A percentile compares a stretch with the other conserved stretches of the same genome.
These are phyloP conservation scores for Lathronympha strigana DNA, from an alignment of 2,888 invertebrate species.

Conservation along the genomic window DNA sequence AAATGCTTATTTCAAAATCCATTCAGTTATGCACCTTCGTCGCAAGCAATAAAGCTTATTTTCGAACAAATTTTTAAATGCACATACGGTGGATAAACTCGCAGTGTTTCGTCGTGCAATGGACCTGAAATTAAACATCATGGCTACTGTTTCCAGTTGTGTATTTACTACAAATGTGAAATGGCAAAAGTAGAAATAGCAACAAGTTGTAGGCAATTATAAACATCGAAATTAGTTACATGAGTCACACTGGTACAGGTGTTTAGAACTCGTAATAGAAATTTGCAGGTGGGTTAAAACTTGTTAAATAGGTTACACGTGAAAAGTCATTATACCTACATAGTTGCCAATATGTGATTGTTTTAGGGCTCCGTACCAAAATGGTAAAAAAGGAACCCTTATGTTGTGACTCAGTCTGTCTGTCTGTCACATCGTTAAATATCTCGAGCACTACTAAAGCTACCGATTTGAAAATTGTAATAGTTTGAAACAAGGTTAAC, in stretches of 20 bases:
- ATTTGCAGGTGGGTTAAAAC: conserved; percentile 8
- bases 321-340: no score
- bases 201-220: conserved; percentile 38
- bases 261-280: conserved; percentile 20
- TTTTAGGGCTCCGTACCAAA: no score
- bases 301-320: conserved; percentile 12
- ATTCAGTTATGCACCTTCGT: background rate
- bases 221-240: conserved; percentile 35
- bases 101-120: background rate
- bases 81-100: background rate
- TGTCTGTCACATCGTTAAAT: no score
- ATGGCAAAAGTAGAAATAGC: conserved; percentile 34
- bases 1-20: background rate
- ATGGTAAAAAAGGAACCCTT: no score
- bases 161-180: conserved; percentile 29
- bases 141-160: conserved; percentile 1
- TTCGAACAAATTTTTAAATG: background rate
- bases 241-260: conserved; percentile 33
- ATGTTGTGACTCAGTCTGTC: no score
- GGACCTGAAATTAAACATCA: conserved; percentile 25
- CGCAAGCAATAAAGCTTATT: background rate
- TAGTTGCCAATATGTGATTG: no score
- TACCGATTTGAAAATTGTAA: no score
- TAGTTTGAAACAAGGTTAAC: no score
- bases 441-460: no score